phyloP scores from a whole-genome alignment of 2,113 vertebrate species.

The Xiphias gladius region DNA sequence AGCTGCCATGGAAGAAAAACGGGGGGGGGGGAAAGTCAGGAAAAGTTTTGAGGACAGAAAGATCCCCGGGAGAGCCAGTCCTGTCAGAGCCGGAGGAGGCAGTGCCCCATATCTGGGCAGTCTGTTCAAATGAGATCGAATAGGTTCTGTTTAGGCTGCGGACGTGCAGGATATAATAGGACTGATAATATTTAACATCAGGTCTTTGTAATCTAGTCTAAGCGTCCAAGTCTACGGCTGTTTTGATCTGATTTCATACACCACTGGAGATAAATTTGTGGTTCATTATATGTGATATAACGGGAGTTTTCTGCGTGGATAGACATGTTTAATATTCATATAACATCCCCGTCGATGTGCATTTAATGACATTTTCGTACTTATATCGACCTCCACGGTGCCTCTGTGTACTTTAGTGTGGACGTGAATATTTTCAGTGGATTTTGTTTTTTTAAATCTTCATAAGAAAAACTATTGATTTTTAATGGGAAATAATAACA shows the following conservation, averaged over 20 bases:
- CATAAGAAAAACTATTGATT: not conserved
- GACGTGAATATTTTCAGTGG: not conserved
- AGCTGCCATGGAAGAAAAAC: not conserved
- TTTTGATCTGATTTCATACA: not conserved
- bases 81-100: not conserved
- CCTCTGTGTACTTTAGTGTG: not conserved
- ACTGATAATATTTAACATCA: not conserved
- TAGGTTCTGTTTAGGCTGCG: not conserved
- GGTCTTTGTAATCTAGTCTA: too few species aligned
- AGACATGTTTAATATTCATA: not conserved
- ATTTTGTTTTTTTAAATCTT: not conserved
- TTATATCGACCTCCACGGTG: not conserved
- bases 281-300: too few species aligned
- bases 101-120: not conserved
- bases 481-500: not conserved
- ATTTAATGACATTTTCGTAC: not conserved
- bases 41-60: conserved; percentile 5
- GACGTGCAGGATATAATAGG: not conserved
- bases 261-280: not conserved
- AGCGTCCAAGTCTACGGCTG: not conserved
- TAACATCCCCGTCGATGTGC: not conserved
- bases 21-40: not conserved
- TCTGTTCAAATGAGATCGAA: not conserved
- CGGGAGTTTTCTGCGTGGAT: too few species aligned
- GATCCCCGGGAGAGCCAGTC: not conserved